Base-by-base conservation (phyloP, 2,113 vertebrate genomes). In the Epinephelus moara region DNA sequence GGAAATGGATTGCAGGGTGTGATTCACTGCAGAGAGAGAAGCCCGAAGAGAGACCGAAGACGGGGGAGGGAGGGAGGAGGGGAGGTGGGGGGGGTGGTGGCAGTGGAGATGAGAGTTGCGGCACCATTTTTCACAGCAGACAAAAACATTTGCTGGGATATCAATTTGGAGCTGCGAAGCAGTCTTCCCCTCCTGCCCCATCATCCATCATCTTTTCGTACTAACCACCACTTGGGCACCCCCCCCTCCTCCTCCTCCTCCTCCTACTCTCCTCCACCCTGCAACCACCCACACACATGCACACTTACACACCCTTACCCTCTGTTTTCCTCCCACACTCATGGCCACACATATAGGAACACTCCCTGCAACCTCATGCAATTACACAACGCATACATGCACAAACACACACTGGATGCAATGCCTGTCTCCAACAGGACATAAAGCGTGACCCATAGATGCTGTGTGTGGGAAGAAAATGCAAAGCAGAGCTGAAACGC, bases 71-170 rank as follows among this genome's bases (percentile, higher is more conserved):
- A 27, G n/a, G 64, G 68, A 17, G 70, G 33, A 13, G 30, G 13
- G 19, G n/a, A 40, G 15, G 23, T 12, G 30, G 70, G 10, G 10
- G 25, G 27, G 15, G 30, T 11, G 19, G n/a, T 30, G 15, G 95
- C 92, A 95, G 78, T 82, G 91, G 95, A 94, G 95, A 93, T 96
- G 93, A 94, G 96, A 96, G 96, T 92, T 96, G 96, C 94, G 78
- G 95, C 83, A 93, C 97, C 97, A 99, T 99, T 99, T 98, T 98
- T 99, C 98, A 99, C 94, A 95, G 95, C 97, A 98, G 97, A 99
- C 98, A 99, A 99, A 99, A 98, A 97, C 98, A 98, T 99, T 99
- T 99, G 97, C 96, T 89, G 92, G 95, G 96, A 97, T 97, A 98
- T 99, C 97, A 98, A 98, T 99, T 99, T 96, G 94, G 94, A 95